Conservation (phyloP, 1,140 invertebrate species). For the Homarus americanus region DNA sequence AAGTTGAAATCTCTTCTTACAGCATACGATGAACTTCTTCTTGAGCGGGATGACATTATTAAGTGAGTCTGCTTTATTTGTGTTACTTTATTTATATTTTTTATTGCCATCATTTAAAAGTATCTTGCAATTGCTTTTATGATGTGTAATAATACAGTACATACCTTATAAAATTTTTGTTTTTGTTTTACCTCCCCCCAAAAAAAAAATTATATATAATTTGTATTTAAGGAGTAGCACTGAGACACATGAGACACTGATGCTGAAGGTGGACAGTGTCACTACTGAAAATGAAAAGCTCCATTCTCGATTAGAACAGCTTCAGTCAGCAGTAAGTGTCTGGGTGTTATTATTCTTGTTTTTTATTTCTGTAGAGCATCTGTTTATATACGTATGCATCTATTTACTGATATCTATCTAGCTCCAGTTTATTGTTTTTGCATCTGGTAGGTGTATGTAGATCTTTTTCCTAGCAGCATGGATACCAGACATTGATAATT, state of each 20-base stretch:
- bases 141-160: neutral
- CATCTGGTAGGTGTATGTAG: too few species aligned
- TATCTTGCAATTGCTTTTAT: neutral
- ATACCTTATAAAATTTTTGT: neutral
- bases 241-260: constrained; percentile 43
- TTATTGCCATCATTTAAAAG: neutral
- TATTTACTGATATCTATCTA: too few species aligned
- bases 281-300: constrained; percentile 57
- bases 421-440: too few species aligned
- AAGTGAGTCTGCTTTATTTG: constrained; percentile 28
- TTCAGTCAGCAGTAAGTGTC: constrained; percentile 38
- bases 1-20: constrained; percentile 30
- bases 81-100: too few species aligned
- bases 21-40: constrained; percentile 56
- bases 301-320: constrained; percentile 28
- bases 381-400: too few species aligned
- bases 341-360: too few species aligned
- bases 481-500: too few species aligned
- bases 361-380: neutral
- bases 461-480: too few species aligned
- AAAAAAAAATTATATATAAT: too few species aligned
- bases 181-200: too few species aligned
- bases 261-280: constrained; percentile 45
- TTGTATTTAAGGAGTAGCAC: constrained; percentile 16
- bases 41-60: constrained; percentile 35